These are phyloP conservation scores for Cynopterus brachyotis DNA, from an alignment of 2,113 vertebrate genomes.

Conservation along the genomic window DNA sequence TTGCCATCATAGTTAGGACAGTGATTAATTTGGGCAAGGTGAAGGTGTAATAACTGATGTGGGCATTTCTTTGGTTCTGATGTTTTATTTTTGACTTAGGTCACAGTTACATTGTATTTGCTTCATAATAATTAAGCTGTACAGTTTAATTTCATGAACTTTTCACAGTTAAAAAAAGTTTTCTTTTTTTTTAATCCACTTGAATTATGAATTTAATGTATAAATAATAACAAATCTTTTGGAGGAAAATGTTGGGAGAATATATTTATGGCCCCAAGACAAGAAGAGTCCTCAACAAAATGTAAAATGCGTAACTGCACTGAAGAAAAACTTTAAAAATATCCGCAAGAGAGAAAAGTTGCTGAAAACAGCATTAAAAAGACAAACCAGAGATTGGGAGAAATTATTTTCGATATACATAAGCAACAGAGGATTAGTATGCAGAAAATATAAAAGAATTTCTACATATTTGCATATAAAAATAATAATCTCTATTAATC, in stretches of 20 bases:
- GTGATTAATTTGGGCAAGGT: not conserved
- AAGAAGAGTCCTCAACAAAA: not conserved
- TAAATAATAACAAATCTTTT: slow-evolving; percentile 8
- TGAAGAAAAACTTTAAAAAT: slow-evolving; percentile 23
- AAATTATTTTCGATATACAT: not conserved
- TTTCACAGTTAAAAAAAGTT: not conserved
- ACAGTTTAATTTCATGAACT: not conserved
- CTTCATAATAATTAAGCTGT: not conserved
- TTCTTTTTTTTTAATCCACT: not conserved
- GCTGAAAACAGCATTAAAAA: slow-evolving; percentile 26
- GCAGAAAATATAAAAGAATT: not conserved
- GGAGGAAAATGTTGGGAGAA: not conserved
- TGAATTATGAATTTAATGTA: not conserved
- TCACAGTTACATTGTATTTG: not conserved
- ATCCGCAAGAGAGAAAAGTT: not conserved
- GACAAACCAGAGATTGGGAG: not conserved
- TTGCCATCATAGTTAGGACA: not conserved
- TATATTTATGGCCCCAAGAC: not conserved
- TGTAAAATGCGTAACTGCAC: not conserved
- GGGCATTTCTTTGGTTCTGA: not conserved
- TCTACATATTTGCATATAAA: not conserved
- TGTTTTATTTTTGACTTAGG: not conserved
- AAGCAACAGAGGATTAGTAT: not conserved
- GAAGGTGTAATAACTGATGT: not conserved
- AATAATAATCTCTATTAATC: not conserved